These are phyloP conservation scores for Biston stratarius DNA, from an alignment of 2,888 invertebrate species.

Conservation along the genomic window DNA sequence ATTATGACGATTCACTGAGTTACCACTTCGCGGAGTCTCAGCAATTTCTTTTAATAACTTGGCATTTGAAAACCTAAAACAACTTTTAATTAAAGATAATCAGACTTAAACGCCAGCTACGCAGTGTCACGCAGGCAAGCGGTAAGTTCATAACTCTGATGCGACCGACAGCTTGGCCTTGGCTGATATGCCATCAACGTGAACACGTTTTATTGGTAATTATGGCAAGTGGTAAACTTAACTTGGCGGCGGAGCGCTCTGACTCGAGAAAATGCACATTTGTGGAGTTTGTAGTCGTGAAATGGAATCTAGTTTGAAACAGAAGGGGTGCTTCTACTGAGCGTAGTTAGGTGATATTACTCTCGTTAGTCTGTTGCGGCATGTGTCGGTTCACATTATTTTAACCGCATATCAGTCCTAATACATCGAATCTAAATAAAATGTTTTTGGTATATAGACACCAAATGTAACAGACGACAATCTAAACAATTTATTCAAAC, in stretches of 20 bases:
- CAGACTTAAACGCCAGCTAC: conserved; percentile 76
- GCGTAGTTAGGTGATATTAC: conserved; percentile 78
- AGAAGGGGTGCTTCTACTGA: conserved; percentile 72
- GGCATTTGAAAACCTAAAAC: conserved; percentile 73
- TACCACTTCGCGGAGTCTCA: conserved; percentile 71
- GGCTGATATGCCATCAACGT: conserved; percentile 67
- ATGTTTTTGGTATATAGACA: conserved; percentile 50
- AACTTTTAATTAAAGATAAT: conserved; percentile 84
- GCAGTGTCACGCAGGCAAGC: conserved; percentile 71
- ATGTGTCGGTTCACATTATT: conserved; percentile 61
- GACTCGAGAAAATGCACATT: conserved; percentile 76
- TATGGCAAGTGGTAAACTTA: conserved; percentile 78
- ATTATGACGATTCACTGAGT: conserved; percentile 78
- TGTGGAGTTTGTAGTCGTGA: conserved; percentile 75
- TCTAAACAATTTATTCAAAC: conserved; percentile 76
- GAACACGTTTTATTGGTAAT: conserved; percentile 80
- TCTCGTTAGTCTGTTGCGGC: conserved; percentile 73
- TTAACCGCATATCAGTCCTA: conserved; percentile 58
- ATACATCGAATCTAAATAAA: conserved; percentile 47
- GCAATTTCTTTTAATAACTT: conserved; percentile 81
- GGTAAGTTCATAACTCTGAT: conserved; percentile 75
- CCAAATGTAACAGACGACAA: conserved; percentile 61
- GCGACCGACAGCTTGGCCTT: conserved; percentile 52
- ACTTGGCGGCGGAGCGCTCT: conserved; percentile 69
- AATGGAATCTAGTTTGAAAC: conserved; percentile 83